These are phyloP conservation scores for Cylindroiulus punctatus DNA, from an alignment of 2,888 invertebrate genomes.

Conservation along the genomic window DNA sequence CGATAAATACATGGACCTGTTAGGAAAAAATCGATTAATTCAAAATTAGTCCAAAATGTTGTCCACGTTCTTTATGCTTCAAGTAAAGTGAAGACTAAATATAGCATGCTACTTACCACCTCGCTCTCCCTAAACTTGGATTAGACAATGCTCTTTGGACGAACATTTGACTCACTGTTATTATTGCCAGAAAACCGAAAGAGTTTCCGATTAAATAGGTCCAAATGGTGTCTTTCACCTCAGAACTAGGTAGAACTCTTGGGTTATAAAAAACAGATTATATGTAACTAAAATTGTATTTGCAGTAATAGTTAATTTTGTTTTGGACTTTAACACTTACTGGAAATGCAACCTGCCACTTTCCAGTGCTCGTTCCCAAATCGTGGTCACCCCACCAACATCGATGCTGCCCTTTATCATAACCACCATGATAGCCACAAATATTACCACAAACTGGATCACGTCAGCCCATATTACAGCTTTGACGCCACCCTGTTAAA, in stretches of 20 bases:
- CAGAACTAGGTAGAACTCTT: background rate
- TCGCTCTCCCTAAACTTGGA: conserved; percentile 42
- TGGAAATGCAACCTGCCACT: conserved; percentile 62
- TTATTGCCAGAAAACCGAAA: background rate
- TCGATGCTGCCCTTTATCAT: conserved; percentile 62
- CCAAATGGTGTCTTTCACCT: conserved; percentile 44
- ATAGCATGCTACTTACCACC: background rate
- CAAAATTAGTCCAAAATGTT: no score
- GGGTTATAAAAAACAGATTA: conserved; percentile 2
- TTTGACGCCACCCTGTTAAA: conserved; percentile 65
- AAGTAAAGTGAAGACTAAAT: no score
- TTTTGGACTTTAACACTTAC: background rate
- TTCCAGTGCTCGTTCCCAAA: conserved; percentile 60
- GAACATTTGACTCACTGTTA: conserved; percentile 50
- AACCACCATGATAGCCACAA: conserved; percentile 64
- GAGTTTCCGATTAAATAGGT: conserved; percentile 43
- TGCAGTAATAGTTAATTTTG: no score
- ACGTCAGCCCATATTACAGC: conserved; percentile 67
- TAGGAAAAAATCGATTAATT: background rate
- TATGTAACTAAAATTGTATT: background rate
- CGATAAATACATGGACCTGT: conserved; percentile 25
- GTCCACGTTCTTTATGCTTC: no score
- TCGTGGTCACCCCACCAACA: conserved; percentile 61
- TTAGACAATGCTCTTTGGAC: conserved; percentile 47
- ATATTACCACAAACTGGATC: conserved; percentile 65